Base-by-base conservation (phyloP, 2,113 vertebrate genomes). In the Hyla sarda region DNA sequence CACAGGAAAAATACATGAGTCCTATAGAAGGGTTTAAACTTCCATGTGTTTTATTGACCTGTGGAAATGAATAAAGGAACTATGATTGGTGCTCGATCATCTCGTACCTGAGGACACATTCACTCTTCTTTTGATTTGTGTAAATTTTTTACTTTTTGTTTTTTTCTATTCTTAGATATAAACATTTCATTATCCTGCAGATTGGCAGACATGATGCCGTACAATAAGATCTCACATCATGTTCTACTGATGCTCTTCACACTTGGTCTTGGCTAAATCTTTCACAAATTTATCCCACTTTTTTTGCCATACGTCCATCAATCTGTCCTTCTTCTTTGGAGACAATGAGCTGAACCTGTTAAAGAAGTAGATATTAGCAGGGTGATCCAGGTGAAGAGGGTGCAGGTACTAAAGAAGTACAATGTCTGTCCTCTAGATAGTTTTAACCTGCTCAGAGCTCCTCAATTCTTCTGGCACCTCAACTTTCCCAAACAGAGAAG, bases 241-340 rank as follows among this genome's bases (percentile, higher is more conserved):
- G n/a, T 1, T 60, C 32, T 79, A 79, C n/a, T 28, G 60, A 11
- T 30, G 11, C 30, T 47, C 30, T 1, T 60, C 41, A 21, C 19
- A 60, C 9, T n/a, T 60, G 25, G 11, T 41, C 73, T 47, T 16
- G 8, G 77, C 78, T 83, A 93, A 78, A 12, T 95, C 91, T n/a
- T 90, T 89, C 32, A 98, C 91, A 92, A 98, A 98, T 12, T 89
- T 87, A 65, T 96, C 89, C 98, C 97, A 98, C 88, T 90, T 94
- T 84, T 87, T 91, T 87, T 95, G 91, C 96, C 97, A 97, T 88
- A 93, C 65, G 30, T 84, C 82, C 88, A 86, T 82, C 1, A 93
- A 92, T 77, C 91, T 88, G 25, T 92, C 76, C 92, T 95, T 95
- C 80, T 93, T 90, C 0, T 82, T 3, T 0, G 82, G 87, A 1